phyloP scores from a whole-genome alignment of 2,113 vertebrate species.

The Phylloscopus trochilus region DNA sequence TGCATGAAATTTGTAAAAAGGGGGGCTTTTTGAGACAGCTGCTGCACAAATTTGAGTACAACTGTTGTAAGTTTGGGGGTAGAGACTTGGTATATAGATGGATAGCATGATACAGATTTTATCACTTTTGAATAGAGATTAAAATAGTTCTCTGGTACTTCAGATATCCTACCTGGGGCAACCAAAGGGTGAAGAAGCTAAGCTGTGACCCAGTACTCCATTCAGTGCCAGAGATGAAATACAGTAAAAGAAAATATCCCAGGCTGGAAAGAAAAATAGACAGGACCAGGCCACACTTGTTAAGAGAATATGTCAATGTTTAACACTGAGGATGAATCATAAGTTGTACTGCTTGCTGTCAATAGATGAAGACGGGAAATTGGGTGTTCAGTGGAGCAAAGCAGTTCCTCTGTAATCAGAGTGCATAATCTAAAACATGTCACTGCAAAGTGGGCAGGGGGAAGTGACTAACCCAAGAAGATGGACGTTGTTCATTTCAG shows the following conservation, averaged over 20 bases:
- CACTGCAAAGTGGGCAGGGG: background rate
- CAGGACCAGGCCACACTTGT: background rate
- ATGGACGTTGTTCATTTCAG: background rate
- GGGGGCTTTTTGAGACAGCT: background rate
- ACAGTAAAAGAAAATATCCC: background rate
- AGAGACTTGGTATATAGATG: background rate
- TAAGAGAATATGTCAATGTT: background rate
- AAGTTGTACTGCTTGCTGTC: background rate
- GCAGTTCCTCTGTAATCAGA: background rate
- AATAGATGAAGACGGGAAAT: background rate
- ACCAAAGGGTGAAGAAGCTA: background rate
- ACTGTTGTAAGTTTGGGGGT: background rate
- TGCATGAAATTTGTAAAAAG: background rate
- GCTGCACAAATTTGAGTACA: background rate
- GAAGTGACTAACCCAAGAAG: background rate
- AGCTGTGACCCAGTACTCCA: background rate
- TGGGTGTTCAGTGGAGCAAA: background rate
- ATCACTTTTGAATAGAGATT: background rate
- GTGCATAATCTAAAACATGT: background rate
- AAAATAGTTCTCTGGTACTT: background rate
- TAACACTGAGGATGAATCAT: background rate
- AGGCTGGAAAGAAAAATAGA: background rate
- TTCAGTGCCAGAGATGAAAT: background rate
- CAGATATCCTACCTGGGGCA: background rate
- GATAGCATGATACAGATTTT: background rate